A percentile compares a stretch with the other conserved stretches of the same genome.
Conservation (phyloP, 2,888 invertebrate genomes). For the Drosophila kanekoi region DNA sequence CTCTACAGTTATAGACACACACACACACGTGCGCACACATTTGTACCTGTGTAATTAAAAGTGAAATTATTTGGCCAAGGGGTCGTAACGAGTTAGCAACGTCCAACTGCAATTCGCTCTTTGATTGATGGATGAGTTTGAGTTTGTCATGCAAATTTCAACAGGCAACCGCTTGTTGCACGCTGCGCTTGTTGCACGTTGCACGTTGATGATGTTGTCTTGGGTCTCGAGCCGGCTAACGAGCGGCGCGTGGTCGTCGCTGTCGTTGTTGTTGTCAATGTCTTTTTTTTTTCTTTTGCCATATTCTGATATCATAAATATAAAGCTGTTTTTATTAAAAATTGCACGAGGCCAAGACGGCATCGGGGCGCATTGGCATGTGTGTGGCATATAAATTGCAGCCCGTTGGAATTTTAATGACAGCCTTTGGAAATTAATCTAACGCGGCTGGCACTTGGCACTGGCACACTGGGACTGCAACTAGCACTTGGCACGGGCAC, state of each 20-base stretch:
- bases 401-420: constrained; percentile 79
- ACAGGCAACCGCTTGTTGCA: constrained; percentile 51
- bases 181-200: constrained; percentile 37
- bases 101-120: constrained; percentile 55
- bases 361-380: constrained; percentile 61
- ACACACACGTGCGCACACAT: not conserved
- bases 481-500: constrained; percentile 32
- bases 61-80: constrained; percentile 72
- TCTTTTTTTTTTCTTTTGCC: constrained; percentile 32
- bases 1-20: not conserved
- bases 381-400: constrained; percentile 81
- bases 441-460: constrained; percentile 66
- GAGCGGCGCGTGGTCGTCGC: constrained; percentile 75
- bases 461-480: constrained; percentile 52
- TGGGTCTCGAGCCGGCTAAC: constrained; percentile 59
- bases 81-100: constrained; percentile 68
- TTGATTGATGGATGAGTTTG: constrained; percentile 81
- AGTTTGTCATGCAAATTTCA: constrained; percentile 81
- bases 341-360: constrained; percentile 61
- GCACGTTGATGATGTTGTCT: constrained; percentile 60
- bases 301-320: constrained; percentile 79
- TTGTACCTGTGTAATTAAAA: constrained; percentile 63
- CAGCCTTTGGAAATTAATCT: constrained; percentile 81
- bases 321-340: constrained; percentile 80
- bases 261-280: constrained; percentile 21